Evolutionary conservation across 2,888 invertebrate genomes (phyloP), one percentile per base, ranked within the genome.

Genomic region (Apamea anceps): DNA sequence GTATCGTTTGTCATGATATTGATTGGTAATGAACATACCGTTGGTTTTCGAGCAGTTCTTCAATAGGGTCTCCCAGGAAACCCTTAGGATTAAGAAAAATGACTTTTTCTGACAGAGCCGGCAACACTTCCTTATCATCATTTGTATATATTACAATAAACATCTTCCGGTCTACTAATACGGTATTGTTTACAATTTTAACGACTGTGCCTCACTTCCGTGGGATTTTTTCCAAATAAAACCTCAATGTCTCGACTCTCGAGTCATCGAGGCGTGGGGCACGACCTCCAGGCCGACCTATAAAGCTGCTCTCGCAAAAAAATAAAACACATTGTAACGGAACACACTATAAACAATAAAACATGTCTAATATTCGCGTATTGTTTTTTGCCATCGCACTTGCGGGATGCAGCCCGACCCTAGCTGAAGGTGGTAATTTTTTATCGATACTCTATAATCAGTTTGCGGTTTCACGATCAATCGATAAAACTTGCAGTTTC

Each of bases 201-300:
- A 86, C 84, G 79, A 76, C 75, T 81, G n/a, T 42, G 63, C 28
- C 60, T 85, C 73, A 90, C 92, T 94, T 95, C 95, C 95, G 95
- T 94, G 94, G 93, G 95, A 95, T 91, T 92, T 93, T 91, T 87
- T 86, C 92, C 80, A 90, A 92, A 90, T 86, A 81, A 84, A 89
- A 85, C 70, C 80, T 91, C 92, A 93, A 94, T 91, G 92, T 89
- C 90, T 86, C 71, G 72, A 77, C 91, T 89, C 90, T 86, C 68
- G 73, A 79, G 75, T 93, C 90, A 95, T 81, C 72, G 77, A 79
- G 75, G 94, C 91, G 95, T 96, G 95, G 96, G 96, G 93, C 92
- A 89, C 87, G 96, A 91, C 96, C 96, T 96, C 95, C 95, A 74
- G 66, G 79, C 75, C 93, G 92, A 93, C 92, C 94, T 96, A 96